A percentile compares a stretch with the other conserved stretches of the same genome.
These are phyloP conservation scores for Anthopleura sola DNA, from an alignment of 64 coral and sea anemone genomes.

Conservation along the genomic window DNA sequence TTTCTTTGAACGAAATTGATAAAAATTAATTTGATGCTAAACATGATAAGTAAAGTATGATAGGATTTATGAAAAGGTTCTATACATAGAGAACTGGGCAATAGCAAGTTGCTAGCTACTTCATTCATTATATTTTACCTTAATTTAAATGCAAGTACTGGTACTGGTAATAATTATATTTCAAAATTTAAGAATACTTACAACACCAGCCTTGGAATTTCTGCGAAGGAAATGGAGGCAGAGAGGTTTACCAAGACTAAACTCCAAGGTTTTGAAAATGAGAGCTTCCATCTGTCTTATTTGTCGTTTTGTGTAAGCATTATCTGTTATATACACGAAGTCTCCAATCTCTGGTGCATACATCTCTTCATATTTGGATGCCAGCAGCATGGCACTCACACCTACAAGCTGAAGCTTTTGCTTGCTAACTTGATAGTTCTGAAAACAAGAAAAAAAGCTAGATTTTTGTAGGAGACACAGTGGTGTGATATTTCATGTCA, in stretches of 20 bases:
- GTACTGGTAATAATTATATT: no score
- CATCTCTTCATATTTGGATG: conserved; percentile 99
- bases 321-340: conserved; percentile 97
- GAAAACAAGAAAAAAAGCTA: neutral
- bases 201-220: conserved; percentile 94
- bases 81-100: no score
- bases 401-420: conserved; percentile 78
- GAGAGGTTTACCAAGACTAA: conserved; percentile 84
- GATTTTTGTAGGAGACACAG: no score
- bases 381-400: conserved; percentile 93
- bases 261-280: conserved; percentile 73
- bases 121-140: no score
- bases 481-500: no score
- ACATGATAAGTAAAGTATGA: no score
- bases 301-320: conserved; percentile 66
- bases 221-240: conserved; percentile 94
- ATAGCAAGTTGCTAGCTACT: no score
- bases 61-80: no score
- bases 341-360: conserved; percentile 95
- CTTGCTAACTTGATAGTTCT: conserved; percentile 58
- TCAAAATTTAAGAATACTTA: conserved; percentile 17
- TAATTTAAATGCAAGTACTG: no score
- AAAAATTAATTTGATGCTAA: no score
- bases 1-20: no score
- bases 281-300: conserved; percentile 80